Evolutionary conservation across 92 coral and sea anemone species (phyloP), one percentile per base, ranked within the genome.

Genomic region (Parazoanthus atlanticus): DNA sequence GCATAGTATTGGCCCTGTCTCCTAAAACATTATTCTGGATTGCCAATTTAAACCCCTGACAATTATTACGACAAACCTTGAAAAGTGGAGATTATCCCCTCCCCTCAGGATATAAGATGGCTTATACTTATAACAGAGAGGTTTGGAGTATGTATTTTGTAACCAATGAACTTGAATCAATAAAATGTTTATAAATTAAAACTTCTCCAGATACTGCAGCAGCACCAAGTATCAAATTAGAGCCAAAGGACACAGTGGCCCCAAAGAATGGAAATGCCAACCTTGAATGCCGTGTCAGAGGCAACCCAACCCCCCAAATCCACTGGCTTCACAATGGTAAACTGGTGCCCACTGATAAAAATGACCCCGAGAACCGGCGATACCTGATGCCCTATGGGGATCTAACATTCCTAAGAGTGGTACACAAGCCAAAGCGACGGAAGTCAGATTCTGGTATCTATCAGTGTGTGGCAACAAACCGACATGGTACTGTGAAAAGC

Each of bases 381-480:
- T 80, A 47, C 28, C 77, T 88, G 32, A 74, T 93, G 91, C 92
- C 92, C 1, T 40, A 71, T 78, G 99, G 98, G 54, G 82, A 88
- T 82, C 89, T 97, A 6, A 78, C 90, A 70, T 94, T 97, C 52
- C 0, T 87, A 3, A 87, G 98, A 21, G 81, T 91, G 40, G 92
- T 94, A 34, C 89, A 85, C 34, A 93, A 92, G 49, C 49, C 49
- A 8, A 46, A 46, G 80, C 90, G 81, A 56, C 94, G 81, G 33
- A 88, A 67, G 78, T 73, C 99, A 19, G 98, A 97, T 49, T 76
- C 88, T 88, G 99, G 99, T 21, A 83, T 64, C 75, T 97, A 97
- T 86, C 95, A 96, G 76, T 97, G 99, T 81, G 92, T 88, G 47
- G 99, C 96, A n/a, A 89, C 89, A 5, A 94, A 97, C 86, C 61